Percentiles rank a stretch among this genome's conserved stretches.
phyloP scores from a whole-genome alignment of 37 sponge, comb jelly and placozoan species.

The Chondrilla cf. caribensis region DNA sequence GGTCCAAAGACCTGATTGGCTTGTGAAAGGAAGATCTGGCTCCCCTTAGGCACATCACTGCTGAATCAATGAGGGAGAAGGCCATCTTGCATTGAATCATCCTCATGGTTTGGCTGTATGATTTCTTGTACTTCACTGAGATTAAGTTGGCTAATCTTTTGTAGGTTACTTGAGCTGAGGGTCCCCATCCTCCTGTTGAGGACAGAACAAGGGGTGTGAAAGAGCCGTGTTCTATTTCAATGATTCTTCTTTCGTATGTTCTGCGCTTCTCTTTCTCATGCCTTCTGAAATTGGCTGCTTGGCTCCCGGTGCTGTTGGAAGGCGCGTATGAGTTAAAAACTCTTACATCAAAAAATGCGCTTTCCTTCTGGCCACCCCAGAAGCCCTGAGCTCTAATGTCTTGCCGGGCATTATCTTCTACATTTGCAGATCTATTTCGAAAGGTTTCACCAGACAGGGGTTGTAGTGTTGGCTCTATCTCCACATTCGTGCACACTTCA shows the following conservation, averaged over 20 bases:
- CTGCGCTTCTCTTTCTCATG: not conserved
- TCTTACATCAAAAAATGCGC: not conserved
- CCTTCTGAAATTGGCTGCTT: not conserved
- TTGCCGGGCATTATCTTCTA: not conserved
- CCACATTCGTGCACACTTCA: not conserved
- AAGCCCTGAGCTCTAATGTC: not conserved
- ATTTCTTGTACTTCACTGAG: not conserved
- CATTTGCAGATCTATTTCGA: not conserved
- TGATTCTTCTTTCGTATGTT: not conserved
- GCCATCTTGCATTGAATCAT: not conserved
- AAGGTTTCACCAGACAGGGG: not conserved
- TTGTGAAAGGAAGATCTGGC: not conserved
- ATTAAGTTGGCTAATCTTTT: not conserved
- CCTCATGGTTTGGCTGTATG: not conserved
- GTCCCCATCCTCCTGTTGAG: not conserved
- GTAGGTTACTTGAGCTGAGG: not conserved
- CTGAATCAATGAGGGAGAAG: not conserved
- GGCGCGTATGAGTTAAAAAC: too few species aligned
- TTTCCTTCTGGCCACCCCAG: slow-evolving; percentile 3
- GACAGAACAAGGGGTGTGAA: not conserved
- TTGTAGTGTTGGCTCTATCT: not conserved
- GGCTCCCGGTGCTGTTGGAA: not conserved
- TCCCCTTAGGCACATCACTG: not conserved
- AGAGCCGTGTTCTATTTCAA: not conserved
- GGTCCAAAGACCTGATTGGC: not conserved